These are phyloP conservation scores for Andinoacara biseriatus DNA, from an alignment of 2,113 vertebrate genomes.

Conservation along the genomic window DNA sequence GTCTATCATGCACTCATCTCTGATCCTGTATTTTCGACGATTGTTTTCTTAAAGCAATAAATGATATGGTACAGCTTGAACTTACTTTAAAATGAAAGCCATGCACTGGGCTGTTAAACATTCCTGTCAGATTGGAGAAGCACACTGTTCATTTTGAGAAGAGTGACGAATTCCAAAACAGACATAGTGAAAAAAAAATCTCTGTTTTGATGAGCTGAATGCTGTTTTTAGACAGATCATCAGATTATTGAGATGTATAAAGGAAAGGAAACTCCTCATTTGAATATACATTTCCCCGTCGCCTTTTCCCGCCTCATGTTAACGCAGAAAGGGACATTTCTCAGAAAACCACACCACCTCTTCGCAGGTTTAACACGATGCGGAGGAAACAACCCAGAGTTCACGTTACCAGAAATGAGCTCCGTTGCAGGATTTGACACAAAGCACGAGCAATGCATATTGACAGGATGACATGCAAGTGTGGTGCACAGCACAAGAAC, in stretches of 20 bases:
- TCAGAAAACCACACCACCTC: conserved; percentile 66
- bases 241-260: neutral
- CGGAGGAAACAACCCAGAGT: conserved; percentile 49
- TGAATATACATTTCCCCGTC: neutral
- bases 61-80: neutral
- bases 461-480: conserved; percentile 30
- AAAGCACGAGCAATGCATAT: conserved; percentile 40
- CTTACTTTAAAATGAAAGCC: neutral
- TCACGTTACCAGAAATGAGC: conserved; percentile 74
- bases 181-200: no score
- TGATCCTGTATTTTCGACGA: neutral
- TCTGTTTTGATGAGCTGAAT: neutral
- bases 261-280: neutral
- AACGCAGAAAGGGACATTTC: conserved; percentile 42
- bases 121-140: neutral
- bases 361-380: conserved; percentile 14
- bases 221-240: neutral
- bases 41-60: neutral
- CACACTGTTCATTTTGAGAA: neutral
- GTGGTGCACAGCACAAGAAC: neutral
- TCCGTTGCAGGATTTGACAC: conserved; percentile 43
- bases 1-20: neutral
- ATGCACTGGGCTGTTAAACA: neutral
- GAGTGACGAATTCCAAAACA: no score
- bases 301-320: neutral